Base-by-base conservation (phyloP, 1,140 invertebrate species). In the Bombus superbus region DNA sequence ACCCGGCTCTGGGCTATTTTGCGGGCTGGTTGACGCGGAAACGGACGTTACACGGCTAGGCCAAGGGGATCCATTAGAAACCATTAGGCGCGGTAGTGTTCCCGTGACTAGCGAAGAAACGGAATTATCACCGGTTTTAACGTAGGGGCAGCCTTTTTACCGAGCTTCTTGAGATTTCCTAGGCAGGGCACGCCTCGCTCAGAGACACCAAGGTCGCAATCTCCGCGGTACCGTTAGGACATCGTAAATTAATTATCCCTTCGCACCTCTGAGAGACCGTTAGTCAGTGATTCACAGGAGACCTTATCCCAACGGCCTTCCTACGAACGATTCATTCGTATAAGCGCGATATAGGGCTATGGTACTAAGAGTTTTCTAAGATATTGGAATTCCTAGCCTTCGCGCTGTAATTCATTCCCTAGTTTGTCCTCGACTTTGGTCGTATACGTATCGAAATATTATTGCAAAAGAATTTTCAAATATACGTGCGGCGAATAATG, bases 11-110 rank as follows among this genome's bases (percentile, higher is more conserved):
- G 42, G 68, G 69, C 78, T 85, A 86, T 86, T 83, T 62, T 13
- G 59, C 86, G 88, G 77, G 75, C 28, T 64, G 35, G 72, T 66
- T 86, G 75, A 78, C 77, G 80, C 86, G 88, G 86, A 89, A 83
- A 86, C 68, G 44, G 68, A n/a, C 77, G 85, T 87, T 85, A 87
- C 77, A 81, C 90, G 88, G 92, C 90, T 89, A 62, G 84, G 71
- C 83, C 68, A 66, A 87, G 69, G 75, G 53, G 79, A 81, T 87
- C 88, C 87, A 91, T 92, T 92, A 93, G 82, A 73, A 87, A 89
- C 64, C 86, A 88, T 90, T 87, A 90, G 68, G 59, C 79, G 35
- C 68, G 66, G 75, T 44, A 28, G 53, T 38, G 44, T 44, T 75
- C 25, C 47, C 18, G 18, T 53, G 47, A 22, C 47, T 53, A 22